These are phyloP conservation scores for Microcebus ravelobensis DNA, from an alignment of 2,113 vertebrate species.

Conservation along the genomic window DNA sequence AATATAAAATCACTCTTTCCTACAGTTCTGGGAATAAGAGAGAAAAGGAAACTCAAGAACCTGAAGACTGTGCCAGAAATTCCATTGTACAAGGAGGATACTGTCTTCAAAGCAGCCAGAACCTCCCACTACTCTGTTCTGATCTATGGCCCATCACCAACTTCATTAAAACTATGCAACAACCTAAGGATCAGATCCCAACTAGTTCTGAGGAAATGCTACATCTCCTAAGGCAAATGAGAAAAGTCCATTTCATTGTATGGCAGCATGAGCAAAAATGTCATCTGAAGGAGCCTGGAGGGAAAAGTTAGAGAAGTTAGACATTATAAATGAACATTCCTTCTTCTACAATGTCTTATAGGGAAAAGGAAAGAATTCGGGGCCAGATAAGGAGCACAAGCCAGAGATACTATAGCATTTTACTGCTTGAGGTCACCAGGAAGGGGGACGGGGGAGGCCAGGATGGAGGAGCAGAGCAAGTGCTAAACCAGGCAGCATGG, in stretches of 20 bases:
- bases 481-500: slow-evolving; percentile 54
- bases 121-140: slow-evolving; percentile 66
- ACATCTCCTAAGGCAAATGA: slow-evolving; percentile 16
- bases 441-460: slow-evolving; percentile 38
- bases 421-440: slow-evolving; percentile 68
- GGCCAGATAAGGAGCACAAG: slow-evolving; percentile 71
- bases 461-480: slow-evolving; percentile 49
- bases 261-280: slow-evolving; percentile 56
- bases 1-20: slow-evolving; percentile 56
- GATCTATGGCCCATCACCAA: slow-evolving; percentile 63
- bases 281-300: slow-evolving; percentile 27
- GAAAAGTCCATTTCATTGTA: slow-evolving; percentile 62
- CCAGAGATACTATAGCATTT: slow-evolving; percentile 70
- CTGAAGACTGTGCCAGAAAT: slow-evolving; percentile 70
- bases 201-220: slow-evolving; percentile 28
- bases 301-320: slow-evolving; percentile 39
- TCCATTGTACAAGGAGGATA: slow-evolving; percentile 73
- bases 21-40: slow-evolving; percentile 56
- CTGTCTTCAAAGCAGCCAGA: slow-evolving; percentile 61
- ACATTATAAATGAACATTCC: slow-evolving; percentile 72
- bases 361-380: slow-evolving; percentile 71
- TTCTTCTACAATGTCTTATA: slow-evolving; percentile 57
- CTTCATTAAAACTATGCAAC: slow-evolving; percentile 23
- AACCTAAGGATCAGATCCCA: slow-evolving; percentile 36
- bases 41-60: slow-evolving; percentile 65